Evolutionary conservation across 2,888 invertebrate genomes (phyloP), one percentile per base, ranked within the genome.

Genomic region (Cheilosia soror): DNA sequence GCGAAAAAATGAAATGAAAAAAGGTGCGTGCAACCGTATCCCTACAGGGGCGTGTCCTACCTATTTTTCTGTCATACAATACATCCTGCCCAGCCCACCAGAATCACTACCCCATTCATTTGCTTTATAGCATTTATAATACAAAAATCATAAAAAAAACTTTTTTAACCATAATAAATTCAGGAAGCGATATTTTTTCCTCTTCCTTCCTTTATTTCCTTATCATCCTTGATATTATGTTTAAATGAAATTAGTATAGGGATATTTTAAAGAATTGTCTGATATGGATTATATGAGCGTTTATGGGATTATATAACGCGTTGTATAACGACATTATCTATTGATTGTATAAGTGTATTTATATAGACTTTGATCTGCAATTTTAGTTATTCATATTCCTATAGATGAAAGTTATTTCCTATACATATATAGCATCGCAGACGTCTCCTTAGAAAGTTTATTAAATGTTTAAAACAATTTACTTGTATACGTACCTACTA

Each of bases 41-140:
- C 85, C 85, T 85, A 77, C 42, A 85, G 76, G 60, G 85, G 85
- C 81, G 85, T 85, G 85, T 85, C 76, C 68, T 85, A 65, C 85
- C 85, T 85, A 85, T 85, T 85, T 85, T 85, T 85, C 85, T 81
- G 85, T 85, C 81, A 85, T 85, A 85, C 85, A 85, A 85, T 85
- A 85, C 85, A 85, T 85, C 85, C 85, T 81, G 85, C 81, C 81
- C 85, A 81, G 76, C 85, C 85, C 76, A 85, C 85, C 51, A 68
- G 66, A 76, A 85, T 76, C 68, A 76, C 85, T 85, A 85, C 85
- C 85, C 81, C 85, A 85, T 85, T 85, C 85, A 85, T 85, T 81
- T 77, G 49, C 68, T 68, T 76, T 49, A 76, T 81, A 77, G 68
- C 66, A 85, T 76, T 77, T 77, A 77, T 85, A 81, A 85, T 76